Conservation (phyloP, 2,797 vertebrate species). For the Thamnophis elegans region DNA sequence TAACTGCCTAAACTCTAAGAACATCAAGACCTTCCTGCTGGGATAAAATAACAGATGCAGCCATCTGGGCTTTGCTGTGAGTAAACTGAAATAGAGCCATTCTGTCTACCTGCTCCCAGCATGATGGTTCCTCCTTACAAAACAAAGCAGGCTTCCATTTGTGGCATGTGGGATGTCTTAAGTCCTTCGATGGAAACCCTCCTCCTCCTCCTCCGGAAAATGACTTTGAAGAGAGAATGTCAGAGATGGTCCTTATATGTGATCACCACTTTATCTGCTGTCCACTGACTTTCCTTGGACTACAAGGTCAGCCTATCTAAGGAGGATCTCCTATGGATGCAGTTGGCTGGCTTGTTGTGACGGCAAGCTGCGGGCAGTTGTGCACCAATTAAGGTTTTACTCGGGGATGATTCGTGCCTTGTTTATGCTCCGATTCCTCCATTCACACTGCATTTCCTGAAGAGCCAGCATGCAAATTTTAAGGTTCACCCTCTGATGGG, state of each 20-base stretch:
- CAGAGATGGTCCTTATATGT: neutral
- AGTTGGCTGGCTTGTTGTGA: neutral
- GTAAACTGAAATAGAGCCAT: conserved; percentile 9
- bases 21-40: conserved; percentile 45
- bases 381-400: neutral
- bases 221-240: neutral
- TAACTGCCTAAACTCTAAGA: conserved; percentile 46
- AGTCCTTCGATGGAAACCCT: neutral
- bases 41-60: conserved; percentile 31
- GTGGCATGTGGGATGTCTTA: neutral
- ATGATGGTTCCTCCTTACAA: neutral
- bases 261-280: neutral
- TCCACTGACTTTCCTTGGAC: no score
- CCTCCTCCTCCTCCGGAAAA: neutral
- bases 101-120: neutral
- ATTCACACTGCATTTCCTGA: no score
- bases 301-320: no score
- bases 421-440: neutral
- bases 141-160: neutral
- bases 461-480: neutral
- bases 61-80: conserved; percentile 27
- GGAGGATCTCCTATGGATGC: neutral
- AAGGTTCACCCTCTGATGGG: neutral
- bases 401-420: neutral
- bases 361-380: neutral